These are phyloP conservation scores for Galeopterus variegatus DNA, from an alignment of 2,113 vertebrate genomes.

Conservation along the genomic window DNA sequence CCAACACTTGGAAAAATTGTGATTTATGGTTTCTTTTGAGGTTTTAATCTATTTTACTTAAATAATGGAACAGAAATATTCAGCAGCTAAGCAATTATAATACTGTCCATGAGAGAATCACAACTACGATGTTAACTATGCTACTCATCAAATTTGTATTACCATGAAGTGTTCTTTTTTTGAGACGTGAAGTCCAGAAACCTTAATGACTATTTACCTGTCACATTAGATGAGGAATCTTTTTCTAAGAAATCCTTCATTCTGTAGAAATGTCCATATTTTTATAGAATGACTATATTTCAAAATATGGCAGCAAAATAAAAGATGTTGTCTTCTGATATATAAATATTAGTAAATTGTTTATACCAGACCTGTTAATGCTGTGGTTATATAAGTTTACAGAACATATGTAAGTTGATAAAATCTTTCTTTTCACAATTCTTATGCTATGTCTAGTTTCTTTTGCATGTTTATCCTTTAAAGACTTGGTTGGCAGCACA, in stretches of 20 bases:
- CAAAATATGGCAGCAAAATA: slow-evolving; percentile 22
- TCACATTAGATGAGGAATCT: background rate
- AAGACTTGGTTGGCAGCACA: background rate
- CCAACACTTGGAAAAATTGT: background rate
- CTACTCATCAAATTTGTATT: background rate
- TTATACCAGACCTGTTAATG: background rate
- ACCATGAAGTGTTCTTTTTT: background rate
- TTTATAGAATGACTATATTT: slow-evolving; percentile 8
- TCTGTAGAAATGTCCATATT: background rate
- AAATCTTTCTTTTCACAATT: background rate
- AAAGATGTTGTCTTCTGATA: background rate
- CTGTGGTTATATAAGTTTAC: background rate
- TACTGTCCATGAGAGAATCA: background rate
- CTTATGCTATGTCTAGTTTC: background rate
- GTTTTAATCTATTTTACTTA: slow-evolving; percentile 35
- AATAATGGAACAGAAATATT: background rate
- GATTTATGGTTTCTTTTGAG: slow-evolving; percentile 27
- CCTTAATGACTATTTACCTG: background rate
- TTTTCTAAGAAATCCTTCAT: slow-evolving; percentile 3
- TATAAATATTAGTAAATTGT: background rate
- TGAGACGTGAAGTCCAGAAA: background rate
- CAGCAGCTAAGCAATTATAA: background rate
- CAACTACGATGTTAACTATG: background rate
- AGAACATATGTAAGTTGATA: no score
- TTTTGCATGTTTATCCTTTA: background rate